Percentiles rank a stretch among this genome's conserved stretches.
Conservation (phyloP, 2,797 vertebrate genomes). For the Holocentrus rufus region DNA sequence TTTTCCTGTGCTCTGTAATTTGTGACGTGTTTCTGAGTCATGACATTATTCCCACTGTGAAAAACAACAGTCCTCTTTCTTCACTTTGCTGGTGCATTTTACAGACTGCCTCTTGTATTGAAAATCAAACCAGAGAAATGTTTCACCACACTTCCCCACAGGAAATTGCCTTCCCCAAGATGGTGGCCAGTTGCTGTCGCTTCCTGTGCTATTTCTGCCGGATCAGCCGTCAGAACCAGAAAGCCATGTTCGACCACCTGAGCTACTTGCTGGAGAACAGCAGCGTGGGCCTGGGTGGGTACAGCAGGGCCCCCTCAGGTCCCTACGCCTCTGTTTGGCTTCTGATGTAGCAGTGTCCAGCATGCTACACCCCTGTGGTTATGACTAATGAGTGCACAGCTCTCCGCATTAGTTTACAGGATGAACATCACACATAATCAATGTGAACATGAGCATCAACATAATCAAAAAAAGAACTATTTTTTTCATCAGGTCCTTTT, state of each 20-base stretch:
- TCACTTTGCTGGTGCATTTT: not conserved
- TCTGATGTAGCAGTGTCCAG: too few relatives aligned
- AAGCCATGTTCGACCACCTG: slow-evolving; percentile 99
- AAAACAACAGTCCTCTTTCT: not conserved
- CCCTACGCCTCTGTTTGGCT: not conserved
- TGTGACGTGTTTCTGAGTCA: too few relatives aligned
- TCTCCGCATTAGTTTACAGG: not conserved
- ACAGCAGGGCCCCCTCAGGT: not conserved
- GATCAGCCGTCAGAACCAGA: slow-evolving; percentile 98
- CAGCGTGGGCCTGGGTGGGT: slow-evolving; percentile 94
- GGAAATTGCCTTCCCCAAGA: slow-evolving; percentile 98
- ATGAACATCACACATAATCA: not conserved
- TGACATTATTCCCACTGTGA: too few relatives aligned
- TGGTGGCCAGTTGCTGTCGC: slow-evolving; percentile 99
- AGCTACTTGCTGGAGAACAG: slow-evolving; percentile 98
- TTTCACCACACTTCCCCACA: slow-evolving; percentile 57
- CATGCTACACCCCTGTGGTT: not conserved
- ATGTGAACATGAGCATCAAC: not conserved
- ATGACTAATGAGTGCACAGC: not conserved
- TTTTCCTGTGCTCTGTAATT: too few relatives aligned
- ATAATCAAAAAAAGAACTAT: not conserved
- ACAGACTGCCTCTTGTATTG: not conserved
- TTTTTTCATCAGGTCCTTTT: too few relatives aligned
- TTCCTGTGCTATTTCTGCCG: slow-evolving; percentile 99
- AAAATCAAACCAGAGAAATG: not conserved